These are phyloP conservation scores for Spisula subtruncata DNA, from an alignment of 2,888 invertebrate genomes.

Conservation along the genomic window DNA sequence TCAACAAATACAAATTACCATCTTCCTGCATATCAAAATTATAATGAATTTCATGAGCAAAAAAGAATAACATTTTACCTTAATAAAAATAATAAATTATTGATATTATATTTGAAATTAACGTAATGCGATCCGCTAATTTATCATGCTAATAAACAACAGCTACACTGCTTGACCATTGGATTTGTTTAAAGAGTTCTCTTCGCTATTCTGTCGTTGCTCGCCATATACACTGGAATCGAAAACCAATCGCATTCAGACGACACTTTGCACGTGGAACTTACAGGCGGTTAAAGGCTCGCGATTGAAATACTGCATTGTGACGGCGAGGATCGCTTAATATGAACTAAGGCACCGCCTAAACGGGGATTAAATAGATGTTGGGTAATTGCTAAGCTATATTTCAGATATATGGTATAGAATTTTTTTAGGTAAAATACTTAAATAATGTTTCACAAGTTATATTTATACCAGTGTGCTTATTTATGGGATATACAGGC, in stretches of 20 bases:
- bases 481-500: too few relatives aligned
- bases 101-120: slow-evolving; percentile 14
- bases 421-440: too few relatives aligned
- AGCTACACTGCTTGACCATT: neutral
- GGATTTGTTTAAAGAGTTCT: neutral
- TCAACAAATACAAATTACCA: neutral
- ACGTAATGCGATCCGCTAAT: neutral
- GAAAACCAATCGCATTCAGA: slow-evolving; percentile 26
- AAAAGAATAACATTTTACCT: neutral
- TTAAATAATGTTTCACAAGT: too few relatives aligned
- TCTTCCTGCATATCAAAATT: neutral
- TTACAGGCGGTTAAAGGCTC: slow-evolving; percentile 20
- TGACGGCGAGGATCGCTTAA: neutral
- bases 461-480: too few relatives aligned
- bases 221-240: neutral
- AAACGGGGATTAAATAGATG: too few relatives aligned
- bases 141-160: neutral
- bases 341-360: too few relatives aligned
- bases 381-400: too few relatives aligned
- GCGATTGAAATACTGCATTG: neutral
- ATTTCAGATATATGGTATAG: too few relatives aligned
- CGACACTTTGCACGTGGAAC: slow-evolving; percentile 28
- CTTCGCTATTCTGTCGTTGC: neutral
- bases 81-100: neutral
- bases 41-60: neutral